Evolutionary conservation across 2,113 vertebrate species (phyloP).

Genomic region (Nothoprocta perdicaria): DNA sequence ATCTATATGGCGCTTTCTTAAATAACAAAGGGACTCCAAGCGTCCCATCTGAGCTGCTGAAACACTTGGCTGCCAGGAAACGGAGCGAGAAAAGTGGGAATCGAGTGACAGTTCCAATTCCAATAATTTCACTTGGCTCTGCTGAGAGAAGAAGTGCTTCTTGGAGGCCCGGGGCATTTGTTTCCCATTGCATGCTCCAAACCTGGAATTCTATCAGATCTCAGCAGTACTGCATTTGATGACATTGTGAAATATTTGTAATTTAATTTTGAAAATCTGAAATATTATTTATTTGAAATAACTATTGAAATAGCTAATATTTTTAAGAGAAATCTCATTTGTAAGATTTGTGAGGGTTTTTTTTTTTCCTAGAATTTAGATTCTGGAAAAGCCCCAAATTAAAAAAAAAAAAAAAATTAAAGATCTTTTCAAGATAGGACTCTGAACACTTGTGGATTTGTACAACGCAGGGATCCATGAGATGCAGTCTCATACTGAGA

Average conservation of each 20-base stretch:
- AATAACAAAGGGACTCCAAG: constrained; percentile 4
- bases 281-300: too few species aligned
- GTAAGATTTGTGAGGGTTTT: too few species aligned
- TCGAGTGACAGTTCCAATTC: neutral
- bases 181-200: neutral
- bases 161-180: neutral
- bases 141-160: neutral
- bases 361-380: neutral
- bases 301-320: too few species aligned
- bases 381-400: neutral
- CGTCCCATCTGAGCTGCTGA: neutral
- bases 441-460: neutral
- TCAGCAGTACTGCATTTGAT: constrained; percentile 6
- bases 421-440: neutral
- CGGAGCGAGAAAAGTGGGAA: neutral
- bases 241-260: neutral
- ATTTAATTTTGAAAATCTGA: too few species aligned
- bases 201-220: neutral
- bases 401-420: neutral
- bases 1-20: constrained; percentile 19
- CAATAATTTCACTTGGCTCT: neutral
- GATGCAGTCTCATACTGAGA: neutral
- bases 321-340: too few species aligned
- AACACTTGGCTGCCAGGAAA: constrained; percentile 13
- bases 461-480: neutral